Evolutionary conservation across 2,888 invertebrate genomes (phyloP).

Genomic region (Philonicus albiceps): DNA sequence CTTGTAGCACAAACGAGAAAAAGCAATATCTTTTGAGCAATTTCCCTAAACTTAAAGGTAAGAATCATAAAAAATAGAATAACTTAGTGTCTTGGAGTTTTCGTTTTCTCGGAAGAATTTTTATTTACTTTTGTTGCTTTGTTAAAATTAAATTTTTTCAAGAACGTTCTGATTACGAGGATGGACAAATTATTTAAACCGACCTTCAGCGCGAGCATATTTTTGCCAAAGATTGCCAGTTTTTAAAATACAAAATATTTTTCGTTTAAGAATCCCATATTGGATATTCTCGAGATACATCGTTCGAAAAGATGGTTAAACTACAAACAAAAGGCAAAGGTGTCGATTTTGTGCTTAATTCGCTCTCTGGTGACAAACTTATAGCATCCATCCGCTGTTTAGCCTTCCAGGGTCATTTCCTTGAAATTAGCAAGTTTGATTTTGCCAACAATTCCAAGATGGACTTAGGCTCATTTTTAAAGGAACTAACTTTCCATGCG

Average conservation of each 20-base stretch:
- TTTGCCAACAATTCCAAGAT: slow-evolving; percentile 72
- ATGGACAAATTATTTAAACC: too few species aligned
- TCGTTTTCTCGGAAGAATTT: background rate
- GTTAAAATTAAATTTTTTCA: too few species aligned
- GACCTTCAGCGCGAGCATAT: too few species aligned
- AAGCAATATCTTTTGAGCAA: slow-evolving; percentile 68
- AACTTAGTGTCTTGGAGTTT: background rate
- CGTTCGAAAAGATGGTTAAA: slow-evolving; percentile 87
- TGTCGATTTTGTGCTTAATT: slow-evolving; percentile 91
- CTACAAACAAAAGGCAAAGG: slow-evolving; percentile 83
- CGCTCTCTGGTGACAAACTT: slow-evolving; percentile 90
- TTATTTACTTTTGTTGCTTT: background rate
- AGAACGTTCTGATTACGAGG: too few species aligned
- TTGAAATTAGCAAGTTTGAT: slow-evolving; percentile 89
- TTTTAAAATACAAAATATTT: background rate
- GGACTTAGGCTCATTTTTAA: slow-evolving; percentile 73
- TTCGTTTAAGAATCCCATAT: slow-evolving; percentile 70
- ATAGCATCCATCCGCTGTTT: slow-evolving; percentile 73
- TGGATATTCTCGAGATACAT: slow-evolving; percentile 84
- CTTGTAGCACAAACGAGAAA: slow-evolving; percentile 74
- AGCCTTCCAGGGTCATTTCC: slow-evolving; percentile 71
- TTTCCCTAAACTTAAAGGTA: slow-evolving; percentile 68
- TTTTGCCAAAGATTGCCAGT: too few species aligned
- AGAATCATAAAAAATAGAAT: background rate
- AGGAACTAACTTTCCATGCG: slow-evolving; percentile 79